Evolutionary conservation across 2,113 vertebrate genomes (phyloP).

Genomic region (Urocynchramus pylzowi): DNA sequence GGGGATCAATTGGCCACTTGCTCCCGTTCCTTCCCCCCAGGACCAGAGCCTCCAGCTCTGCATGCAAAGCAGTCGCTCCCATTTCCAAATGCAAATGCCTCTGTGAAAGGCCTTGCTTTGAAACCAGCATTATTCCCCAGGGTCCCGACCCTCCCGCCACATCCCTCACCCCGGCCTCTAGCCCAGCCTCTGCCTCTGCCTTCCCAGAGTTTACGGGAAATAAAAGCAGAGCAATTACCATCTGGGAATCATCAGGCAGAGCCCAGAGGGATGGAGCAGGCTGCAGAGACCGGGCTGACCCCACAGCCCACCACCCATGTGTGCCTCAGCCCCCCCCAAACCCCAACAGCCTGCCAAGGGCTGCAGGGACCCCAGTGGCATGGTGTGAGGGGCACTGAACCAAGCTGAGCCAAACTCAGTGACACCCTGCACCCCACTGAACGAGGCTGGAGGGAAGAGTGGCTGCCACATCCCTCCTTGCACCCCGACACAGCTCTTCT

Average conservation of each 20-base stretch:
- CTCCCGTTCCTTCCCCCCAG: not conserved
- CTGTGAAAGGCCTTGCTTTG: constrained; percentile 38
- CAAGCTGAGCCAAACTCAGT: not conserved
- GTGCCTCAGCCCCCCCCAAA: constrained; percentile 67
- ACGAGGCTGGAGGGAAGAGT: fast-evolving
- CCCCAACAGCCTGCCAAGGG: constrained; percentile 73
- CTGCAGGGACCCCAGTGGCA: constrained; percentile 64
- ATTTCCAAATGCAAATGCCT: constrained; percentile 47
- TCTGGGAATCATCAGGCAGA: constrained; percentile 83
- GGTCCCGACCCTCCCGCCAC: constrained; percentile 55
- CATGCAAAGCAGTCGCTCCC: constrained; percentile 1
- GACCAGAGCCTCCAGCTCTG: not conserved
- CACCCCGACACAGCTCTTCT: not conserved
- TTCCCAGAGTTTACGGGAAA: constrained; percentile 51
- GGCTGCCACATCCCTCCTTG: fast-evolving
- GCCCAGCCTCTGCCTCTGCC: constrained; percentile 56
- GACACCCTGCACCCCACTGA: not conserved
- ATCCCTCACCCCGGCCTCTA: constrained; percentile 49
- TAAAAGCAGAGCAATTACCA: constrained; percentile 66
- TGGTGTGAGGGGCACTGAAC: not conserved
- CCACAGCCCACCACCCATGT: constrained; percentile 58
- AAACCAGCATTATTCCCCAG: constrained; percentile 64
- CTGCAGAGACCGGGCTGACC: not conserved
- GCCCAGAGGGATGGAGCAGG: not conserved
- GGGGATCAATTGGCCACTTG: constrained; percentile 20